A percentile compares a stretch with the other conserved stretches of the same genome.
These are phyloP conservation scores for Scomber japonicus DNA, from an alignment of 2,113 vertebrate genomes.

Conservation along the genomic window DNA sequence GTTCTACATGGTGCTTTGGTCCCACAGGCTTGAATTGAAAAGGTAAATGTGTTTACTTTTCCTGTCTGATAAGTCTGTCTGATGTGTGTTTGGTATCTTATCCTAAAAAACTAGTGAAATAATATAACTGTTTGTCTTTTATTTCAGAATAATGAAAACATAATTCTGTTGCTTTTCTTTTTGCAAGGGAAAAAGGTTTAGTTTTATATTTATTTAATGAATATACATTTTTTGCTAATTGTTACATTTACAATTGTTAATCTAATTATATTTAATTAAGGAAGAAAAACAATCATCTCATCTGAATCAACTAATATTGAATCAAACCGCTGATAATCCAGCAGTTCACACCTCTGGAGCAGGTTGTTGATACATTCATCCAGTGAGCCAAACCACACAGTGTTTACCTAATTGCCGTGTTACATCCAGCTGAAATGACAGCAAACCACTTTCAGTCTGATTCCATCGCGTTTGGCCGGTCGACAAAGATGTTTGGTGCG, in stretches of 20 bases:
- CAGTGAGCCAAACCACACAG: slow-evolving; percentile 57
- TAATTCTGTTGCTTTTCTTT: not conserved
- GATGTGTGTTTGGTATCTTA: no score
- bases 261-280: no score
- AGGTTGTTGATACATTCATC: slow-evolving; percentile 36
- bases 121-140: not conserved
- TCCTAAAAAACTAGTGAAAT: no score
- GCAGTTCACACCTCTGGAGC: slow-evolving; percentile 1
- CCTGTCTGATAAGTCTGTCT: no score
- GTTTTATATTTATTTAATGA: no score
- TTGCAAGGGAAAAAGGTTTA: no score
- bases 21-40: no score
- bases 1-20: no score
- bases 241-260: no score
- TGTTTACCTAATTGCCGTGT: slow-evolving; percentile 57
- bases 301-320: not conserved
- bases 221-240: no score
- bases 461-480: slow-evolving; percentile 45
- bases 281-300: not conserved
- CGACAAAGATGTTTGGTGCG: slow-evolving; percentile 39
- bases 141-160: not conserved
- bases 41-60: no score
- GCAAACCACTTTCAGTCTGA: slow-evolving; percentile 36
- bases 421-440: slow-evolving; percentile 17
- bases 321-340: slow-evolving; percentile 7